Percentiles rank a stretch among this genome's conserved stretches.
Conservation (phyloP, 2,888 invertebrate genomes). For the Ariolimax columbianus region DNA sequence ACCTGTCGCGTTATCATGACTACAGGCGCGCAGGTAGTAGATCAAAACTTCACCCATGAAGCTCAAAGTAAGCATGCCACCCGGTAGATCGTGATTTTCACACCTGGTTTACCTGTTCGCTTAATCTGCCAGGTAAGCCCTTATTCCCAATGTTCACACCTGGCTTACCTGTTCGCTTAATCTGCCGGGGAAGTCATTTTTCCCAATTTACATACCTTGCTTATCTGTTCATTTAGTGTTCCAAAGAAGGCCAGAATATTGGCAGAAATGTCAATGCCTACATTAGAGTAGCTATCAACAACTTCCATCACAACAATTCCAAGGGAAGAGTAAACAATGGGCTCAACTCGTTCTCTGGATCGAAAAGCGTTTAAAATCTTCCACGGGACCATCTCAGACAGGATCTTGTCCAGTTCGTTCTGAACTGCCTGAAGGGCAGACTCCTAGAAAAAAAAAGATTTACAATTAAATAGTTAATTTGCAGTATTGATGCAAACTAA, state of each 20-base stretch:
- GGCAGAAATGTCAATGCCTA: slow-evolving; percentile 21
- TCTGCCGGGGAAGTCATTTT: no score
- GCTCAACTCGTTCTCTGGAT: slow-evolving; percentile 53
- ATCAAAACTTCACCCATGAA: no score
- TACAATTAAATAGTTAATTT: no score
- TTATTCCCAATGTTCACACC: no score
- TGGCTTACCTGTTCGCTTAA: no score
- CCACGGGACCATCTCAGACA: slow-evolving; percentile 66
- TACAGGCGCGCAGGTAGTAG: no score
- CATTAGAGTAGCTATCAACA: slow-evolving; percentile 22
- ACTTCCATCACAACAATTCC: slow-evolving; percentile 54
- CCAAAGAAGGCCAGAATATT: slow-evolving; percentile 48
- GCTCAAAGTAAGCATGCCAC: no score
- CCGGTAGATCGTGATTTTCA: no score
- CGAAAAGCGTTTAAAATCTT: slow-evolving; percentile 49
- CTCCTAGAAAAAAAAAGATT: no score
- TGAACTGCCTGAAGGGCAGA: slow-evolving; percentile 57
- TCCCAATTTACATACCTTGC: slow-evolving; percentile 17
- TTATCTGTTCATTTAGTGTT: slow-evolving; percentile 40
- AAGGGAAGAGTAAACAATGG: slow-evolving; percentile 58
- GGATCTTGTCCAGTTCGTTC: slow-evolving; percentile 64
- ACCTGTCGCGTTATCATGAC: no score
- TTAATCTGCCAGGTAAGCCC: no score
- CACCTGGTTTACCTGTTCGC: no score
- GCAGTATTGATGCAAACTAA: background rate